phyloP scores from a whole-genome alignment of 2,888 invertebrate genomes.

The Pseudoips prasinana region DNA sequence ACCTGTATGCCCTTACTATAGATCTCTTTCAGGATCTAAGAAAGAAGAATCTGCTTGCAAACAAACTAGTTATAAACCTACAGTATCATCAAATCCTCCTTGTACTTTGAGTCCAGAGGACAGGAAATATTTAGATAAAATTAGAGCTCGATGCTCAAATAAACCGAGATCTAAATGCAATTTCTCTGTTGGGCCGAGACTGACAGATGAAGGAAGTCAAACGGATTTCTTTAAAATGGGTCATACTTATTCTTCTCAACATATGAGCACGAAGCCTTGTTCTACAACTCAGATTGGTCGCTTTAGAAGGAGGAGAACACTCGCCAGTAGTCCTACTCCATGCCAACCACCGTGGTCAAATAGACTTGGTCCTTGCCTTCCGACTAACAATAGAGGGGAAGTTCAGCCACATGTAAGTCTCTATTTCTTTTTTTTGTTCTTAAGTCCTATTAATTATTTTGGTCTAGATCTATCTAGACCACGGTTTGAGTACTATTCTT shows the following conservation, averaged over 20 bases:
- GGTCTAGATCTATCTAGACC: neutral
- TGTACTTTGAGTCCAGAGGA: constrained; percentile 44
- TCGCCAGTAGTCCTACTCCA: constrained; percentile 6
- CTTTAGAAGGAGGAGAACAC: constrained; percentile 1
- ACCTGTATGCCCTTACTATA: constrained; percentile 5
- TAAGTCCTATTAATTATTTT: neutral
- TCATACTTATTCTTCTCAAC: neutral
- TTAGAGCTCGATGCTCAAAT: constrained; percentile 30
- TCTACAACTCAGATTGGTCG: neutral
- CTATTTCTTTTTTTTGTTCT: neutral
- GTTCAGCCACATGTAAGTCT: constrained; percentile 13
- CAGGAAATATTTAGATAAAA: constrained; percentile 37
- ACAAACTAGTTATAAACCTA: neutral
- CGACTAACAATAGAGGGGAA: constrained; percentile 5
- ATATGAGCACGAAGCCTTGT: neutral
- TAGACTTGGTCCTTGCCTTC: neutral
- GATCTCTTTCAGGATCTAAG: neutral
- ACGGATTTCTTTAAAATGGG: constrained; percentile 22
- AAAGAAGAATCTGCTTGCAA: neutral
- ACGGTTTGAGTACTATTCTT: neutral
- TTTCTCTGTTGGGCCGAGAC: constrained; percentile 24
- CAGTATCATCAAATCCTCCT: constrained; percentile 19
- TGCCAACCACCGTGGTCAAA: neutral
- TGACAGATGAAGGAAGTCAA: constrained; percentile 38
- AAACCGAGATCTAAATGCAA: constrained; percentile 18